A percentile compares a stretch with the other conserved stretches of the same genome.
phyloP scores from a whole-genome alignment of 2,797 vertebrate genomes.

The Avahi laniger region DNA sequence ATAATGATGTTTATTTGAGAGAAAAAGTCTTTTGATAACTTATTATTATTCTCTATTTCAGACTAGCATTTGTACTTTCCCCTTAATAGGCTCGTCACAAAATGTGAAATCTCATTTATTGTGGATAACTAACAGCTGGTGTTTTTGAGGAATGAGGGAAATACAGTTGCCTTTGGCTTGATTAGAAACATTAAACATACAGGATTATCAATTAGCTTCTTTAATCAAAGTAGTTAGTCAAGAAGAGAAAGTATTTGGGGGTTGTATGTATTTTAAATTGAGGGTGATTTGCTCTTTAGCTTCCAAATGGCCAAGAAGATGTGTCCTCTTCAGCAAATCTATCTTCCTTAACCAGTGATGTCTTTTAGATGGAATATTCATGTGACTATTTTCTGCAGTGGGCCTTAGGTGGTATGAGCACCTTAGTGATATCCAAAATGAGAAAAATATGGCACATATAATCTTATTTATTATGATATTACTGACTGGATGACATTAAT shows the following conservation, averaged over 20 bases:
- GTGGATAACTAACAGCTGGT: constrained; percentile 56
- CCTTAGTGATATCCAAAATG: not conserved
- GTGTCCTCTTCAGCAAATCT: not conserved
- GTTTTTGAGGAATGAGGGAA: constrained; percentile 46
- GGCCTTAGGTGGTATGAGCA: not conserved
- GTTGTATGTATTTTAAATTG: not conserved
- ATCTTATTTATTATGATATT: not conserved
- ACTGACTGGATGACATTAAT: not conserved
- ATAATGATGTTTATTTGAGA: constrained; percentile 49
- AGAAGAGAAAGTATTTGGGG: not conserved
- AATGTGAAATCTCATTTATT: constrained; percentile 68
- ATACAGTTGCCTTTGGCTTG: constrained; percentile 46
- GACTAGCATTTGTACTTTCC: constrained; percentile 34
- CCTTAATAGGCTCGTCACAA: constrained; percentile 63
- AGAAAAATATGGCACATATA: not conserved
- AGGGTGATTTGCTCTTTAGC: not conserved
- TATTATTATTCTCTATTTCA: constrained; percentile 54
- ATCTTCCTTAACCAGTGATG: not conserved
- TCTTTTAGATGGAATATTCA: not conserved
- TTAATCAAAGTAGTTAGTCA: constrained; percentile 14
- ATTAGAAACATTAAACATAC: constrained; percentile 50
- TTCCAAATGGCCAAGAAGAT: not conserved
- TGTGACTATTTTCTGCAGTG: not conserved
- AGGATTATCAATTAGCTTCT: not conserved
- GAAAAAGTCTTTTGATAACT: constrained; percentile 43